Evolutionary conservation across 2,113 vertebrate genomes (phyloP), one percentile per base, ranked within the genome.

Genomic region (Sterrhoptilus dennistouni): DNA sequence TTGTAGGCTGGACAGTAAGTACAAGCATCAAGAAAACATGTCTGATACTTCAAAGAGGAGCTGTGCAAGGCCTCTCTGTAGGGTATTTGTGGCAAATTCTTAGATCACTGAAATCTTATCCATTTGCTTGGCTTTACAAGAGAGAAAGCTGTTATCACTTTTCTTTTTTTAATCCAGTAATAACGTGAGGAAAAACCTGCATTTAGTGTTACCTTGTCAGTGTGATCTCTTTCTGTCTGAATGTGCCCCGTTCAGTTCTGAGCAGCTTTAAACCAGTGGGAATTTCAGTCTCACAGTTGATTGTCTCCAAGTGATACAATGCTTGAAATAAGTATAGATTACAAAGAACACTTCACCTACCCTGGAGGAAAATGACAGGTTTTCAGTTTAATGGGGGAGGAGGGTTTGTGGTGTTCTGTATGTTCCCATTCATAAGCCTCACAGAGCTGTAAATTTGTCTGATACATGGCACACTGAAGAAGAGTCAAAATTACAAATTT

Each of bases 71-170:
- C 18, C 35, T 96, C 61, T 95, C 49, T 91, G 90, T 93, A 82
- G 75, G 81, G 87, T 91, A 60, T 96, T 84, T 97, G 97, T 98
- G 92, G 90, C 72, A 49, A 96, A 82, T 97, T 97, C 97, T 98
- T 98, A 98, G 98, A 97, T 98, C 96, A 29, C 33, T 95, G 98
- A 97, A 98, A 98, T 96, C 92, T 97, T 97, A 98, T 98, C 97
- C 87, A 36, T 90, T 84, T 83, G 96, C 83, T 98, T 99, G 98
- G 98, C 98, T 91, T 91, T 68, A 28, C 74, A 97, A 98, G 95
- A 98, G 97, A 98, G 97, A 97, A 96, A 98, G 91, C 98, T 99
- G 98, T 99, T 98, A 98, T 93, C 98, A 59, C 97, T 44, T 78
- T 85, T 38, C n/a, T 97, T 98, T 98, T 81, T 59, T 56, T 0